A percentile compares a stretch with the other conserved stretches of the same genome.
Conservation (phyloP, 2,888 invertebrate genomes). For the Euzophera pinguis region DNA sequence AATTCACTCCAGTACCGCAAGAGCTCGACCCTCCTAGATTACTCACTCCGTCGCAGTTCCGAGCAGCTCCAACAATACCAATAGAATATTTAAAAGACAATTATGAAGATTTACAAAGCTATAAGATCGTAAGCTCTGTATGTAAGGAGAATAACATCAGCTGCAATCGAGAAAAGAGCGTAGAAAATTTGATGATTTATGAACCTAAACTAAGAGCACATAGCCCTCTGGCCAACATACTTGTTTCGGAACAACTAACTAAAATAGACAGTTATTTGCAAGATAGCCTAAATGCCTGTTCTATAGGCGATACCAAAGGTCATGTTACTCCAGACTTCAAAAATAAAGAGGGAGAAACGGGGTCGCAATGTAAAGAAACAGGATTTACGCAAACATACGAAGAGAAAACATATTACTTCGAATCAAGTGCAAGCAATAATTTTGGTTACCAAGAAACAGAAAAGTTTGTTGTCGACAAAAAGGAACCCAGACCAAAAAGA, state of each 20-base stretch:
- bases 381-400: constrained; percentile 21
- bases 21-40: constrained; percentile 54
- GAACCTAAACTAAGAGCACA: constrained; percentile 39
- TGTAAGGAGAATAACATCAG: constrained; percentile 47
- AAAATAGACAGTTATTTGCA: constrained; percentile 69
- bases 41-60: constrained; percentile 42
- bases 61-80: constrained; percentile 32
- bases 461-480: constrained; percentile 17
- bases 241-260: constrained; percentile 61
- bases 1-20: constrained; percentile 62
- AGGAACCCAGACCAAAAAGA: constrained; percentile 18
- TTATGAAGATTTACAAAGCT: constrained; percentile 67
- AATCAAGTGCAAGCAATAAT: constrained; percentile 23
- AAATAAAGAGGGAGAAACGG: constrained; percentile 28
- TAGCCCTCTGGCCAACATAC: constrained; percentile 57
- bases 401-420: constrained; percentile 23
- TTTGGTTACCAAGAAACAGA: constrained; percentile 23
- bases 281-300: constrained; percentile 62
- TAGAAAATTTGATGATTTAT: constrained; percentile 26
- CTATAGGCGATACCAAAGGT: constrained; percentile 33
- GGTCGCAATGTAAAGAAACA: constrained; percentile 22
- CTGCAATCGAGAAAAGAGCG: constrained; percentile 17
- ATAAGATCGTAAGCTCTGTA: constrained; percentile 69
- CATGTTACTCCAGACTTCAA: constrained; percentile 26
- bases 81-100: constrained; percentile 55